Conservation (phyloP, 2,113 vertebrate species). For the Rana temporaria region DNA sequence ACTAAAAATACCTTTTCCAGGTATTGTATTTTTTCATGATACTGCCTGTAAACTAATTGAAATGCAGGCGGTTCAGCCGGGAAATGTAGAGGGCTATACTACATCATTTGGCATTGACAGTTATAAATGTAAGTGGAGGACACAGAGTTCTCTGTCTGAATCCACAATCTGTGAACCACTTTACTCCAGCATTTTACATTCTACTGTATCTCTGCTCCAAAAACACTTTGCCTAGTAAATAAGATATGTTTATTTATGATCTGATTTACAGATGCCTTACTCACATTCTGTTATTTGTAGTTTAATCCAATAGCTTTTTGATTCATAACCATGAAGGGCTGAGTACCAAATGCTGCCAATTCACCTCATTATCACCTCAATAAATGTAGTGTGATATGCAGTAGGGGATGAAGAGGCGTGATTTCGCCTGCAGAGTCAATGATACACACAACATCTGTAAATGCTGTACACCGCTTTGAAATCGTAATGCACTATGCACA, state of each 20-base stretch:
- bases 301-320: conserved; percentile 14
- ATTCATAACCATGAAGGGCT: conserved; percentile 10
- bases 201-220: not conserved
- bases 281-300: conserved; percentile 4
- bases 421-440: conserved; percentile 9
- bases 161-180: no score
- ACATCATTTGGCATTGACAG: no score
- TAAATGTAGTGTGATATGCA: conserved; percentile 11
- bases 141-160: no score
- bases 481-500: conserved; percentile 5
- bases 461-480: not conserved
- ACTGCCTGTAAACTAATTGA: no score
- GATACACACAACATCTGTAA: conserved; percentile 2
- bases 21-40: no score
- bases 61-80: no score
- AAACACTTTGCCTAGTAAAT: conserved; percentile 9
- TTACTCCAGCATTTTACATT: no score
- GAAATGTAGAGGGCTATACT: no score
- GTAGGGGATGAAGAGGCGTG: conserved; percentile 14
- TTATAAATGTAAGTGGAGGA: no score
- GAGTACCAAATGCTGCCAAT: not conserved
- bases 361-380: conserved; percentile 28
- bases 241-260: conserved; percentile 10
- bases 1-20: no score
- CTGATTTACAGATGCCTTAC: conserved; percentile 17